Percentiles rank a stretch among this genome's conserved stretches.
phyloP scores from a whole-genome alignment of 2,113 vertebrate species.

The Barnardius zonarius region DNA sequence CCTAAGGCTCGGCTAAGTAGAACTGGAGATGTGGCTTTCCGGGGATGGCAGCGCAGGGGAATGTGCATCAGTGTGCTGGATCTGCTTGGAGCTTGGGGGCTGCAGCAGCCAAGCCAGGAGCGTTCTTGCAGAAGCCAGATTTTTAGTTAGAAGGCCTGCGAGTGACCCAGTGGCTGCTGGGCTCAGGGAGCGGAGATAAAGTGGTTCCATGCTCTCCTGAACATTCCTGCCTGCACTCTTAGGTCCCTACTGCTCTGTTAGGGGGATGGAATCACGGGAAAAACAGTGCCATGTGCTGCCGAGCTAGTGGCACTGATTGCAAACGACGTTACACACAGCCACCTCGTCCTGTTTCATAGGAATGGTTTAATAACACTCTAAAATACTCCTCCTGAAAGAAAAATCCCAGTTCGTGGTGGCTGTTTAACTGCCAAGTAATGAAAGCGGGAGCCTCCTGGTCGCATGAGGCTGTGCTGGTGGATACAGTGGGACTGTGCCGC shows the following conservation, averaged over 20 bases:
- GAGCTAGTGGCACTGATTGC: not conserved
- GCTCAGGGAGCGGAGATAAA: not conserved
- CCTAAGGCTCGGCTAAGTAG: not conserved
- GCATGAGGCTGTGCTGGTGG: not conserved
- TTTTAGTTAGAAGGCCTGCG: not conserved
- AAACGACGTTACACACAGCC: rapidly evolving
- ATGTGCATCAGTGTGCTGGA: not conserved
- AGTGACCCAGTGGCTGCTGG: not conserved
- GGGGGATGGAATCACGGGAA: too few species aligned
- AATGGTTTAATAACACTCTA: too few species aligned
- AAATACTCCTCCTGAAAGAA: too few species aligned
- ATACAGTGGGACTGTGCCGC: not conserved
- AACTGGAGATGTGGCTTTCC: not conserved
- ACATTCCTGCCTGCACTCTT: rapidly evolving
- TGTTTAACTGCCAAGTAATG: not conserved
- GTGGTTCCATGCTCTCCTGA: not conserved
- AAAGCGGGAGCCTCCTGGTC: not conserved
- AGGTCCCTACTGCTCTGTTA: not conserved
- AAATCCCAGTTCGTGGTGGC: not conserved
- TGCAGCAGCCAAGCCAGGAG: not conserved
- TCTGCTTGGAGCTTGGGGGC: not conserved
- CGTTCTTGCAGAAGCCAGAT: not conserved
- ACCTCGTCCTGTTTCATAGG: not conserved
- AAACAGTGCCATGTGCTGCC: rapidly evolving
- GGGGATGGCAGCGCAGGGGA: not conserved